Evolutionary conservation across 2,113 vertebrate genomes (phyloP).

Genomic region (Cyprinodon brontotheroides): DNA sequence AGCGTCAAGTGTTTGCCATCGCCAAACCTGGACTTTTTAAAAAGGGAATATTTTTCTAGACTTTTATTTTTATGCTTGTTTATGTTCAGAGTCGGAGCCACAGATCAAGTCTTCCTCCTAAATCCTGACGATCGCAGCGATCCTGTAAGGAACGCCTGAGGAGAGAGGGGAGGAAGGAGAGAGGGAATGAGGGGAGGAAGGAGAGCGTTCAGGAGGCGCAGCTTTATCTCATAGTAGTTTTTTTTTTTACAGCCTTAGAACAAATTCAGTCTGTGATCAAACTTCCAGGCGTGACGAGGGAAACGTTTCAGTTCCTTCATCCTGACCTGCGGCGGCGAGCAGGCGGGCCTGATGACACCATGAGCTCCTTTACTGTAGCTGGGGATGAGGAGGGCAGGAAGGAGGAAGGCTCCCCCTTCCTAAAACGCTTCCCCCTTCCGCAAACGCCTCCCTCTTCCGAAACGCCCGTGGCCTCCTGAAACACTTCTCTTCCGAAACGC

Average conservation of each 20-base stretch:
- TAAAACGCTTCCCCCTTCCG: too few species aligned
- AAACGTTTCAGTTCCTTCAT: too few species aligned
- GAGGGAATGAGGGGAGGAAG: too few species aligned
- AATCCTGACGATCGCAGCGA: not conserved
- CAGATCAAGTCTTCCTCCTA: constrained; percentile 57
- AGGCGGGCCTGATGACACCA: constrained; percentile 17
- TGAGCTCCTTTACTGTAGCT: constrained; percentile 37
- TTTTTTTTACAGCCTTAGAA: constrained; percentile 25
- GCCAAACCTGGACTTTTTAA: constrained; percentile 20
- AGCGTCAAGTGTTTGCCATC: not conserved
- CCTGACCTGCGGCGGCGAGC: constrained; percentile 9
- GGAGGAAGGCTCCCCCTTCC: not conserved
- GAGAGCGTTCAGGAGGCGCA: too few species aligned
- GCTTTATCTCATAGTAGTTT: constrained; percentile 22
- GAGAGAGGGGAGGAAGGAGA: constrained; percentile 26
- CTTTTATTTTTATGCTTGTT: constrained; percentile 8
- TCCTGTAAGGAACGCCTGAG: too few species aligned
- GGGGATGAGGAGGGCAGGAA: constrained; percentile 53
- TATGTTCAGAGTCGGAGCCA: constrained; percentile 35
- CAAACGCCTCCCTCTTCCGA: too few species aligned
- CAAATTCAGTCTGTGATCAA: constrained; percentile 22
- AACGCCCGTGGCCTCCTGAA: too few species aligned
- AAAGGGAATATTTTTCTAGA: constrained; percentile 41
- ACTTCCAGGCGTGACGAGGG: constrained; percentile 16
- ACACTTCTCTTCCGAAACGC: too few species aligned